phyloP scores from a whole-genome alignment of 2,888 invertebrate species.

The Harmothoe impar region DNA sequence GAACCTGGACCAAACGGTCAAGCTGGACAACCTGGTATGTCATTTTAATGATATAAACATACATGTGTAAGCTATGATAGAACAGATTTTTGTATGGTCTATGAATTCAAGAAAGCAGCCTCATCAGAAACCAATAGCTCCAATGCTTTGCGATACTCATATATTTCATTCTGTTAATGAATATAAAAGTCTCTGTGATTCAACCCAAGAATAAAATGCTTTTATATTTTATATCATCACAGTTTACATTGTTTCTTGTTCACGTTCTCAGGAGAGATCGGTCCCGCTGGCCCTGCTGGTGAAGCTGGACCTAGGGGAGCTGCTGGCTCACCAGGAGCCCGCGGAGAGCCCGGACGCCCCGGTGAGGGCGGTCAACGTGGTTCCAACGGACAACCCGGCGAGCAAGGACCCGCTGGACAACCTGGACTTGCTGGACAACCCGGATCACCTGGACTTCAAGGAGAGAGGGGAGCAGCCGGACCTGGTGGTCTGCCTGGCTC shows the following conservation, averaged over 20 bases:
- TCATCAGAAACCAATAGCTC: too few species aligned
- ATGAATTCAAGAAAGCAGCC: too few species aligned
- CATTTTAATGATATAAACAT: background rate
- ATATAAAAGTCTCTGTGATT: too few species aligned
- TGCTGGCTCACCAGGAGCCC: conserved; percentile 62
- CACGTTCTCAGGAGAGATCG: background rate
- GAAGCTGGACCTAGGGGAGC: conserved; percentile 54
- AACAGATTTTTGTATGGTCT: too few species aligned
- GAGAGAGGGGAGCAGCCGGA: conserved; percentile 70
- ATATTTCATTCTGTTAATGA: too few species aligned
- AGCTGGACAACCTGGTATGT: conserved; percentile 48
- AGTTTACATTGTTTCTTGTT: too few species aligned
- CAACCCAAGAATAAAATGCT: too few species aligned
- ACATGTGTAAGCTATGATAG: too few species aligned
- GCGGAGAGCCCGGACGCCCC: conserved; percentile 34
- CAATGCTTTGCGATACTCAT: too few species aligned
- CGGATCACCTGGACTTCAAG: conserved; percentile 66
- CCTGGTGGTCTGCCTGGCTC: conserved; percentile 88
- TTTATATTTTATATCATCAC: too few species aligned
- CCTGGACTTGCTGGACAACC: conserved; percentile 64
- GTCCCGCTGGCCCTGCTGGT: conserved; percentile 62
- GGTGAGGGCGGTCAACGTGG: conserved; percentile 64
- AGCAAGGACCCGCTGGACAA: conserved; percentile 64
- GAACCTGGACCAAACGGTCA: conserved; percentile 52
- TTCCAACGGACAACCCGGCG: conserved; percentile 61